A percentile compares a stretch with the other conserved stretches of the same genome.
phyloP scores from a whole-genome alignment of 2,888 invertebrate genomes.

The Ormyrus labotus region DNA sequence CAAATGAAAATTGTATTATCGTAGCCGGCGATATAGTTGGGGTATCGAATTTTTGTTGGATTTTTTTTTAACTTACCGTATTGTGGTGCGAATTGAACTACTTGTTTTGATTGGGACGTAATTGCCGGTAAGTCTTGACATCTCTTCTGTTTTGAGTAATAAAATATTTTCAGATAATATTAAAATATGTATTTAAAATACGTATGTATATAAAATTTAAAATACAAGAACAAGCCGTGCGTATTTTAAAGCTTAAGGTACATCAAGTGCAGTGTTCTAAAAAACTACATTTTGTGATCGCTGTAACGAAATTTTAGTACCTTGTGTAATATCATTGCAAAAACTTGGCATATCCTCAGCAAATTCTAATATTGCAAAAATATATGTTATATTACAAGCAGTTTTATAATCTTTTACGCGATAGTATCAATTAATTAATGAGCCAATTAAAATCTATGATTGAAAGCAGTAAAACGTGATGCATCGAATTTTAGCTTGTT shows the following conservation, averaged over 20 bases:
- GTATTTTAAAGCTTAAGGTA: background rate
- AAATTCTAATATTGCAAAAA: background rate
- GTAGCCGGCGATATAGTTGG: too few relatives aligned
- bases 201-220: too few relatives aligned
- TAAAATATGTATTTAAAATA: too few relatives aligned
- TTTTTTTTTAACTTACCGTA: constrained; percentile 62
- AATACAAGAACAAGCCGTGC: background rate
- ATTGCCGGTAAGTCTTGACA: constrained; percentile 86
- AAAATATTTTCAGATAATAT: background rate
- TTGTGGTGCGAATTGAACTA: constrained; percentile 61
- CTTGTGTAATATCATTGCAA: constrained; percentile 46
- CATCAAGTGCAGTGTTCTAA: background rate
- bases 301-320: constrained; percentile 25
- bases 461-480: too few relatives aligned
- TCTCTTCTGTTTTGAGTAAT: constrained; percentile 82
- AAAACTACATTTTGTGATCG: background rate
- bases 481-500: too few relatives aligned
- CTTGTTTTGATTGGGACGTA: constrained; percentile 81
- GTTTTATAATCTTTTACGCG: too few relatives aligned
- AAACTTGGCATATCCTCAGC: constrained; percentile 32
- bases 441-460: too few relatives aligned
- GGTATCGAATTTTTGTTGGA: too few relatives aligned
- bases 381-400: too few relatives aligned
- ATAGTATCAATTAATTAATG: too few relatives aligned
- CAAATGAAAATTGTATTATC: too few relatives aligned